phyloP scores from a whole-genome alignment of 2,888 invertebrate species.

The Vannuccia rotundouncinata region DNA sequence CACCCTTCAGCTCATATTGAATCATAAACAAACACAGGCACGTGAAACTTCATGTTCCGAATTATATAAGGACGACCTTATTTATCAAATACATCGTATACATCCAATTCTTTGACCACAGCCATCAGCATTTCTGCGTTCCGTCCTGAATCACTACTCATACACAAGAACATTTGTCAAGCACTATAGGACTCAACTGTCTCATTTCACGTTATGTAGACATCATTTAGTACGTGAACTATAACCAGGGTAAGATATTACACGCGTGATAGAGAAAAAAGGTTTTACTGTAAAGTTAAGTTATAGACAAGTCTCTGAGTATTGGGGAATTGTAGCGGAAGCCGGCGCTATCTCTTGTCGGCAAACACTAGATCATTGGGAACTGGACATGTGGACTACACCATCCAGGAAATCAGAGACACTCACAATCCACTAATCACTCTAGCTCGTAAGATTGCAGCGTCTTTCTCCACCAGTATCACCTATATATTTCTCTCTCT shows the following conservation, averaged over 20 bases:
- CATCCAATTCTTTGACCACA: background rate
- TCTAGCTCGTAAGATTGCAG: background rate
- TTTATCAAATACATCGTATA: background rate
- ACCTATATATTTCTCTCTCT: too few species aligned
- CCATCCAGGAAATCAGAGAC: background rate
- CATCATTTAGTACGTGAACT: too few species aligned
- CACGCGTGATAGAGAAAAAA: background rate
- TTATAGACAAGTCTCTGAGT: background rate
- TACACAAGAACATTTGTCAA: too few species aligned
- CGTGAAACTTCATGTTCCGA: too few species aligned
- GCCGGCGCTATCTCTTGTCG: background rate
- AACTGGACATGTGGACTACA: conserved; percentile 1
- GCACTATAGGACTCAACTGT: too few species aligned
- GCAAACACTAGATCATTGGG: conserved; percentile 21
- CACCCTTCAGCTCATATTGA: conserved; percentile 9
- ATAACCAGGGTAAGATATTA: too few species aligned
- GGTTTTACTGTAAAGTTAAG: conserved; percentile 18
- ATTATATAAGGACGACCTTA: too few species aligned
- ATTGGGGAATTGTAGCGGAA: background rate
- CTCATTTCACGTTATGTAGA: too few species aligned
- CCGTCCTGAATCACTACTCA: too few species aligned
- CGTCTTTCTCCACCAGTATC: too few species aligned
- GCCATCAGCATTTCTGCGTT: too few species aligned
- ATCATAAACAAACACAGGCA: background rate
- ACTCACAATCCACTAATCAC: background rate